A percentile compares a stretch with the other conserved stretches of the same genome.
phyloP scores from a whole-genome alignment of 2,888 invertebrate genomes.

The Chymomyza fuscimana region DNA sequence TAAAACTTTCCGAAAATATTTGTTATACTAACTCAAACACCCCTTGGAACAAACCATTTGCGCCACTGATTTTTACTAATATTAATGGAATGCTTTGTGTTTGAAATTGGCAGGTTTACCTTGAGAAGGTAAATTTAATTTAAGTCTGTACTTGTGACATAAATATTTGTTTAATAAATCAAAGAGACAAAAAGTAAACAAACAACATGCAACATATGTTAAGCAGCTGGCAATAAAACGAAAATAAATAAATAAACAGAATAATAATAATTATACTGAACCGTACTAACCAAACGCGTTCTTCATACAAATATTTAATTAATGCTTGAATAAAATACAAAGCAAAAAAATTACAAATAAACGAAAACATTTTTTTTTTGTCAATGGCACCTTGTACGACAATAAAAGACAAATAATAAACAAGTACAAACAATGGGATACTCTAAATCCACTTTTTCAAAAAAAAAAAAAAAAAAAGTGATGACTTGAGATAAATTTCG shows the following conservation, averaged over 20 bases:
- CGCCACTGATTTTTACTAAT: neutral
- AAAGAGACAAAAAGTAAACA: slow-evolving; percentile 10
- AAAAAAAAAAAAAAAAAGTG: too few species aligned
- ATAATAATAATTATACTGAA: slow-evolving; percentile 10
- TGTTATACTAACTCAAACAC: too few species aligned
- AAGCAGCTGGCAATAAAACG: slow-evolving; percentile 16
- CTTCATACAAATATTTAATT: slow-evolving; percentile 52
- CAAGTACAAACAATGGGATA: slow-evolving; percentile 30
- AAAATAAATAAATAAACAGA: slow-evolving; percentile 12
- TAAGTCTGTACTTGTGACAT: neutral
- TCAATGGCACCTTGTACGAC: slow-evolving; percentile 29
- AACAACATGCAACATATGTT: slow-evolving; percentile 22
- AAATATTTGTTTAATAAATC: slow-evolving; percentile 23
- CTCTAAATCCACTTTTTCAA: too few species aligned
- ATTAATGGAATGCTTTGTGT: neutral
- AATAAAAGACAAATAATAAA: slow-evolving; percentile 22
- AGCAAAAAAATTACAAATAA: neutral
- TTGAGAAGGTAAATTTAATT: neutral
- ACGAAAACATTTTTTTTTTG: slow-evolving; percentile 11
- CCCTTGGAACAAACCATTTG: too few species aligned
- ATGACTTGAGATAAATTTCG: too few species aligned
- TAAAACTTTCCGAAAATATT: too few species aligned
- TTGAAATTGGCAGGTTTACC: neutral
- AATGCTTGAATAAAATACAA: slow-evolving; percentile 3
- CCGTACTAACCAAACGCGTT: slow-evolving; percentile 33